Evolutionary conservation across 2,797 vertebrate genomes (phyloP).

Genomic region (Chelonia mydas): DNA sequence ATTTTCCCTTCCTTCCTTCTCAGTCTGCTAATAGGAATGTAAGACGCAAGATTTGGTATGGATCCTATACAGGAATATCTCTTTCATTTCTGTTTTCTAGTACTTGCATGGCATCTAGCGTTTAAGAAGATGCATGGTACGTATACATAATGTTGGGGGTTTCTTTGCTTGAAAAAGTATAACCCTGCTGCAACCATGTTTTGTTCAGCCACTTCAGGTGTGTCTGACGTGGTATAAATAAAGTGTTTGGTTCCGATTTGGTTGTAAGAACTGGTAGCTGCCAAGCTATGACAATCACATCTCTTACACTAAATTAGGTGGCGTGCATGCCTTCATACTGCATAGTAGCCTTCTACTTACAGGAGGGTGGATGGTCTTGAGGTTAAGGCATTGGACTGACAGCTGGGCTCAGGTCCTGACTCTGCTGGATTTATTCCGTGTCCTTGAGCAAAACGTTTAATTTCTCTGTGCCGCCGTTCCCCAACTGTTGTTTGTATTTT

Average conservation of each 20-base stretch:
- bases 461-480: neutral
- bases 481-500: neutral
- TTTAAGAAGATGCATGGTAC: neutral
- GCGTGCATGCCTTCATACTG: neutral
- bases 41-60: conserved; percentile 27
- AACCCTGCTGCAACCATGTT: neutral
- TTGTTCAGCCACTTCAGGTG: conserved; percentile 16
- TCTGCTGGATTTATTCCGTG: neutral
- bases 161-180: neutral
- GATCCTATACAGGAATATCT: conserved; percentile 4
- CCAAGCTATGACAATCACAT: conserved; percentile 17
- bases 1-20: conserved; percentile 8
- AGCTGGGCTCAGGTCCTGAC: neutral
- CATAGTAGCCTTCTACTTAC: neutral
- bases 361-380: neutral
- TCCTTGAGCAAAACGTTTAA: neutral
- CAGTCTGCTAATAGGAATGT: neutral
- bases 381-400: neutral
- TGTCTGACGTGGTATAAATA: conserved; percentile 35
- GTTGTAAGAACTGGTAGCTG: conserved; percentile 41
- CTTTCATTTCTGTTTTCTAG: conserved; percentile 33
- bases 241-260: conserved; percentile 37
- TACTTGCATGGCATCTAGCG: neutral
- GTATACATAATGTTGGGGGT: neutral
- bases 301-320: neutral